Conservation (phyloP, 2,888 invertebrate species). For the Euphydryas editha region DNA sequence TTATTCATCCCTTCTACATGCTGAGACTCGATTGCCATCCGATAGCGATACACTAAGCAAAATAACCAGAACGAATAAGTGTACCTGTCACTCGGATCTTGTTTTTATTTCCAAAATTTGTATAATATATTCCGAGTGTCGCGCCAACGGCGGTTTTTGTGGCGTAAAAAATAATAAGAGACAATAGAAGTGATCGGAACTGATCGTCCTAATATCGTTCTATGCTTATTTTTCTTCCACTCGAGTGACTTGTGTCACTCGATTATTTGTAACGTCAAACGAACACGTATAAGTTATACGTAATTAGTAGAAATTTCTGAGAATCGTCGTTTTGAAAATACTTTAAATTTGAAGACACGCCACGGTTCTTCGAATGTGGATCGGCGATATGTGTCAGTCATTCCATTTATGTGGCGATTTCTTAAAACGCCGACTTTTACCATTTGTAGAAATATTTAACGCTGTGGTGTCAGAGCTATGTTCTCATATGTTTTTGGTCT, state of each 20-base stretch:
- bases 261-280: conserved; percentile 16
- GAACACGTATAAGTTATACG: conserved; percentile 42
- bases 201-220: conserved; percentile 18
- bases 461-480: conserved; percentile 61
- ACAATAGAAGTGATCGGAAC: conserved; percentile 52
- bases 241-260: conserved; percentile 13
- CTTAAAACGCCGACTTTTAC: conserved; percentile 68
- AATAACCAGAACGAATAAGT: conserved; percentile 79
- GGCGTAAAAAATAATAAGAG: conserved; percentile 51
- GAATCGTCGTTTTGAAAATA: conserved; percentile 60
- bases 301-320: conserved; percentile 51
- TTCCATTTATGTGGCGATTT: conserved; percentile 77
- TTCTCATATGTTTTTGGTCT: conserved; percentile 60
- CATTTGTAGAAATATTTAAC: conserved; percentile 76
- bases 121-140: conserved; percentile 81
- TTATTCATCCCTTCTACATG: conserved; percentile 76
- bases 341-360: conserved; percentile 62
- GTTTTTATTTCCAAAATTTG: conserved; percentile 83
- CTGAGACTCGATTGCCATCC: conserved; percentile 73
- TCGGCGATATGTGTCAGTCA: conserved; percentile 77
- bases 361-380: conserved; percentile 66
- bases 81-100: conserved; percentile 80
- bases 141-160: conserved; percentile 64
- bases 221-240: not conserved
- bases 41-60: conserved; percentile 76